phyloP scores from a whole-genome alignment of 2,888 invertebrate genomes.

The Drosophila buzzatii region DNA sequence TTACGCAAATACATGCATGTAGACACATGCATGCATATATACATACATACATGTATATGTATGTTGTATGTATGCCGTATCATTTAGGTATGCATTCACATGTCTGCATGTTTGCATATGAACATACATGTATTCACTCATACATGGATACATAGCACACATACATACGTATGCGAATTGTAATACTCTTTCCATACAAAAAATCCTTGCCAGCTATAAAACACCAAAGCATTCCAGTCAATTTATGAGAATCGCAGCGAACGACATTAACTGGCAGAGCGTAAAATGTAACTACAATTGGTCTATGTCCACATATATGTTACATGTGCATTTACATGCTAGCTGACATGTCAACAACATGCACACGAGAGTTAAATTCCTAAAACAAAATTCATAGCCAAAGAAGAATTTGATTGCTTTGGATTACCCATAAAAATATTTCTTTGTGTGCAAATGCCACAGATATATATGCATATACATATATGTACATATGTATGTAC shows the following conservation, averaged over 20 bases:
- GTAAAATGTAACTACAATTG: not conserved
- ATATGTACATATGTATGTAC: too few species aligned
- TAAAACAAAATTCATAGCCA: not conserved
- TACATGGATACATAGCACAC: not conserved
- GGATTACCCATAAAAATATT: not conserved
- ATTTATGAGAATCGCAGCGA: slow-evolving; percentile 2
- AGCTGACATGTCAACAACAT: not conserved
- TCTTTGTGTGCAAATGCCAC: not conserved
- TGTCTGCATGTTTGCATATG: too few species aligned
- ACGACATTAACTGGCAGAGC: not conserved
- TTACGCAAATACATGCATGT: not conserved
- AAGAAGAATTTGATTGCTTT: not conserved
- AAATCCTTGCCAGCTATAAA: not conserved
- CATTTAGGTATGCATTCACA: too few species aligned
- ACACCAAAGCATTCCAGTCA: not conserved
- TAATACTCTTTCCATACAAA: not conserved
- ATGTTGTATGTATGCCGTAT: too few species aligned
- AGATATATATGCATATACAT: not conserved
- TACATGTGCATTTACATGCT: not conserved
- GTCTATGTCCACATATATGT: not conserved
- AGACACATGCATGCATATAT: not conserved
- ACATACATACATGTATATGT: not conserved
- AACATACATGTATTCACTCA: too few species aligned
- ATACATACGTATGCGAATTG: not conserved
- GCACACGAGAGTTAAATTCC: not conserved